Evolutionary conservation across 2,888 invertebrate species (phyloP).

Genomic region (Fragum fragum): DNA sequence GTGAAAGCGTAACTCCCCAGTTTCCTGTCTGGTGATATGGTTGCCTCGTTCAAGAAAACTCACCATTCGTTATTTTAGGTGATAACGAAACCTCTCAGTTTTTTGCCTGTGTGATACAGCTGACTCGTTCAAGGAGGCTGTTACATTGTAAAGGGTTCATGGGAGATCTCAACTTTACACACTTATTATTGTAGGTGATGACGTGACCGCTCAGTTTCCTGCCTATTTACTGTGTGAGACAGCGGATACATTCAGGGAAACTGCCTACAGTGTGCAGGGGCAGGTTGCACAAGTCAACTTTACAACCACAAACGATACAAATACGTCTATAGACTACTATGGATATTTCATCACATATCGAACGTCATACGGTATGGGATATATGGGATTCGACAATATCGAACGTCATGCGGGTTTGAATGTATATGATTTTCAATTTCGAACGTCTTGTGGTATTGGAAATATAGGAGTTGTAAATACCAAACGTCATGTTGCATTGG

Average conservation of each 20-base stretch:
- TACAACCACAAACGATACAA: not conserved
- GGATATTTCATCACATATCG: slow-evolving; percentile 7
- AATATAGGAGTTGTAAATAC: too few species aligned
- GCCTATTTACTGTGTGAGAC: slow-evolving; percentile 17
- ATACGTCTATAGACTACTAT: not conserved
- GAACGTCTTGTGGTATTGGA: too few species aligned
- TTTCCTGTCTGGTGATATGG: too few species aligned
- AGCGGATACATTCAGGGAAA: slow-evolving; percentile 12
- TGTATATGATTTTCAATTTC: too few species aligned
- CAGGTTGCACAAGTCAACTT: not conserved
- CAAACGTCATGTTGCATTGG: too few species aligned
- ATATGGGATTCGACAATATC: too few species aligned
- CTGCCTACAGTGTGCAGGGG: not conserved
- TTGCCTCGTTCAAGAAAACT: too few species aligned
- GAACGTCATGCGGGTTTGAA: too few species aligned
- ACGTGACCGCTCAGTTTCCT: not conserved
- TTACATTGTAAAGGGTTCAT: too few species aligned
- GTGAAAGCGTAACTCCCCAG: too few species aligned
- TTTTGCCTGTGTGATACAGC: not conserved
- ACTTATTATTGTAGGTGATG: not conserved
- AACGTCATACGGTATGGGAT: not conserved
- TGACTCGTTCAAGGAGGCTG: slow-evolving; percentile 4
- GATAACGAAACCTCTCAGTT: too few species aligned
- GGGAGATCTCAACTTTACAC: not conserved
- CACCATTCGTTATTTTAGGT: too few species aligned